Conservation (phyloP, 1,140 invertebrate species). For the Neoseiulus cucumeris region DNA sequence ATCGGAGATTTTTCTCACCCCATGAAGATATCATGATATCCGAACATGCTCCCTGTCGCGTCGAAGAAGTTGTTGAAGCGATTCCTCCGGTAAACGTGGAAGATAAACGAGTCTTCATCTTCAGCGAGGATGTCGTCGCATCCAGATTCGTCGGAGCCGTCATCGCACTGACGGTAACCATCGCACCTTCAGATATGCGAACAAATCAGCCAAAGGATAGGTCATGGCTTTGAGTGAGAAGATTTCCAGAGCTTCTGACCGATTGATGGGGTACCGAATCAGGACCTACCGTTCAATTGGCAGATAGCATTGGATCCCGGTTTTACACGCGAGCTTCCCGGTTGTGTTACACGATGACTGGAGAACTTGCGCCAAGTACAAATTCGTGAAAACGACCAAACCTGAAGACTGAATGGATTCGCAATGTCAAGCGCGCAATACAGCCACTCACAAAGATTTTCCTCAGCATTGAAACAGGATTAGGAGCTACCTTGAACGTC, state of each 20-base stretch:
- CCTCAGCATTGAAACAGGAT: neutral
- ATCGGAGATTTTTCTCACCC: conserved; percentile 12
- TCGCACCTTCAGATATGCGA: conserved; percentile 23
- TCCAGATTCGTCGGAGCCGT: conserved; percentile 29
- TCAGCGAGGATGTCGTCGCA: conserved; percentile 25
- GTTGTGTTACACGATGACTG: conserved; percentile 17
- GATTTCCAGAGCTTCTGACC: conserved; percentile 18
- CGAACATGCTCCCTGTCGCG: conserved; percentile 29
- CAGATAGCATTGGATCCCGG: neutral
- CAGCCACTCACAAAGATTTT: too few relatives aligned
- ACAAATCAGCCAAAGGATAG: neutral
- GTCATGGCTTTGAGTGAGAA: too few relatives aligned
- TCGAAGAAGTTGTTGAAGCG: conserved; percentile 27
- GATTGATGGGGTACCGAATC: conserved; percentile 24
- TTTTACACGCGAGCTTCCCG: neutral
- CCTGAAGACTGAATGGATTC: conserved; percentile 22
- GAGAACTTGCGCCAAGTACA: conserved; percentile 22
- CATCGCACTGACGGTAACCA: conserved; percentile 26
- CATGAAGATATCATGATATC: conserved; percentile 24
- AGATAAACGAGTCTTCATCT: conserved; percentile 21
- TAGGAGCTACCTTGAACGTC: conserved; percentile 24
- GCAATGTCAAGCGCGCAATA: too few relatives aligned
- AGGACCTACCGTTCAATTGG: too few relatives aligned
- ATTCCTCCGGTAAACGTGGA: conserved; percentile 21
- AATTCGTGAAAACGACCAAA: conserved; percentile 30